phyloP scores from a whole-genome alignment of 2,797 vertebrate species.

The Mormyrus hasselquistii region DNA sequence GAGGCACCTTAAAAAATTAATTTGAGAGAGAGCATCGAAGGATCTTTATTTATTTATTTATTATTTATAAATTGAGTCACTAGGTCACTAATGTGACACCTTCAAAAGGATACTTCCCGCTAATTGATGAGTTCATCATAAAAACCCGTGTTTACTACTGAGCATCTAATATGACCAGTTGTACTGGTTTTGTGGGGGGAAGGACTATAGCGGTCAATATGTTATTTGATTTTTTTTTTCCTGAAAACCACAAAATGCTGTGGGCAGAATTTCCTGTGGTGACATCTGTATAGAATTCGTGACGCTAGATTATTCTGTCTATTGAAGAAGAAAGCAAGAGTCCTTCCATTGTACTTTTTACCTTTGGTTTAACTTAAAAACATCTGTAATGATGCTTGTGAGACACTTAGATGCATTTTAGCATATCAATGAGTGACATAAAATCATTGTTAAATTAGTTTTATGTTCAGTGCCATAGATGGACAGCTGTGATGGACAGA shows the following conservation, averaged over 20 bases:
- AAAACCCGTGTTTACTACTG: not conserved
- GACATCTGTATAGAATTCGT: not conserved
- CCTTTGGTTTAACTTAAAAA: not conserved
- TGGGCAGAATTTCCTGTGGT: not conserved
- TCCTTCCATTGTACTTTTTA: not conserved
- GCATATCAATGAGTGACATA: not conserved
- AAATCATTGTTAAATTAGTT: slow-evolving; percentile 13
- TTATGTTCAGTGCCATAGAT: not conserved
- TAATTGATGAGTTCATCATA: not conserved
- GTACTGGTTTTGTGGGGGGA: not conserved
- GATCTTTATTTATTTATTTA: not conserved
- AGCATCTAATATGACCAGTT: not conserved
- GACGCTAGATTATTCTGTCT: slow-evolving; percentile 1
- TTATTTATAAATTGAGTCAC: not conserved
- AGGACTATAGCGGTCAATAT: not conserved
- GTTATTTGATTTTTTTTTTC: not conserved
- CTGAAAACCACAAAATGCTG: not conserved
- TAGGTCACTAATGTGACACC: not conserved
- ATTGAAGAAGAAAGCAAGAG: not conserved
- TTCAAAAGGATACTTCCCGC: not conserved
- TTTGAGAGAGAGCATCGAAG: not conserved
- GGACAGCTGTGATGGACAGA: not conserved
- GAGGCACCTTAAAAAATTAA: not conserved
- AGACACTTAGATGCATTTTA: not conserved
- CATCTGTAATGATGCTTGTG: not conserved